Conservation (phyloP, 1,140 invertebrate species). For the Coelopa frigida region DNA sequence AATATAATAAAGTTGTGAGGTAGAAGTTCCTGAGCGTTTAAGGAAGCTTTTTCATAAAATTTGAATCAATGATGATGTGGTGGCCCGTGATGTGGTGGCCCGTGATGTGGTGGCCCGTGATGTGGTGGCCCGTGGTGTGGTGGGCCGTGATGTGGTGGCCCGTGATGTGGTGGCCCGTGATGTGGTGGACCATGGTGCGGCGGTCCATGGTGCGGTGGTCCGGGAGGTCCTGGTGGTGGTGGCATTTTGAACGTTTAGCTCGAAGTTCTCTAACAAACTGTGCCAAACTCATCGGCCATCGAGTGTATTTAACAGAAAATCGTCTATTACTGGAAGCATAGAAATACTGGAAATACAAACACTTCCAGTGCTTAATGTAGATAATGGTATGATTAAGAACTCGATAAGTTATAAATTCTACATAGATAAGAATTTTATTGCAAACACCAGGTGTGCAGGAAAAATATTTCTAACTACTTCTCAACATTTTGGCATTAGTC, state of each 20-base stretch:
- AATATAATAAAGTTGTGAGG: not conserved
- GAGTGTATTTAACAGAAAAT: too few relatives aligned
- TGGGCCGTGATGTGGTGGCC: conserved; percentile 6
- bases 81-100: conserved; percentile 20
- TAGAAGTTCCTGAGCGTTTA: not conserved
- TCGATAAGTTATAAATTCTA: too few relatives aligned
- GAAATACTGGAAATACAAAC: conserved; percentile 8
- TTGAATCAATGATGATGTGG: not conserved
- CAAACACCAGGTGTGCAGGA: too few relatives aligned
- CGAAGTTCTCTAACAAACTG: too few relatives aligned
- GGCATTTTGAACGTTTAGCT: too few relatives aligned
- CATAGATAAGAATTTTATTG: too few relatives aligned
- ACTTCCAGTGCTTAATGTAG: too few relatives aligned
- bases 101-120: conserved; percentile 9
- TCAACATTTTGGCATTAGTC: too few relatives aligned
- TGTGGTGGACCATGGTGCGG: conserved; percentile 8
- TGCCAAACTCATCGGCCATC: too few relatives aligned
- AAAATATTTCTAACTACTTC: too few relatives aligned
- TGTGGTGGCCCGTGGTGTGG: conserved; percentile 7
- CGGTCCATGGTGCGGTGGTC: conserved; percentile 9
- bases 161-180: conserved; percentile 9
- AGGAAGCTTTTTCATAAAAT: not conserved
- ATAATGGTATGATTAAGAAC: too few relatives aligned
- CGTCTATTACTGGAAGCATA: too few relatives aligned
- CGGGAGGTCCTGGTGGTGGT: conserved; percentile 7